Percentiles rank a stretch among this genome's conserved stretches.
Evolutionary conservation across 2,888 invertebrate species (phyloP).

Genomic region (Lissonota sp.): DNA sequence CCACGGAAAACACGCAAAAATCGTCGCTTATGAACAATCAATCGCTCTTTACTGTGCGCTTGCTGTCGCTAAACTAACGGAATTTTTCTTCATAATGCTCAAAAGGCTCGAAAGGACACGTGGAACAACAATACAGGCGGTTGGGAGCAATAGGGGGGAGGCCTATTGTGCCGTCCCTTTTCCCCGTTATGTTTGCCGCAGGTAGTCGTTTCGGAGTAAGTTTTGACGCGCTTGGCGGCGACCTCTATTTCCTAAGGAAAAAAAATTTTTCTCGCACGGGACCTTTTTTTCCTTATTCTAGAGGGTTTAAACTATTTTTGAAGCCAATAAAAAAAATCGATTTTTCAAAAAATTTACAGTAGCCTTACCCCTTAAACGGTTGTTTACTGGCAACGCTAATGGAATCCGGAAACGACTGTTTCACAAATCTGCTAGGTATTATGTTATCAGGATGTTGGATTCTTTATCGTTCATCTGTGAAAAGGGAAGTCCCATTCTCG

Average conservation of each 20-base stretch:
- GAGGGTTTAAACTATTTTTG: neutral
- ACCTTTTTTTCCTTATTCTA: conserved; percentile 23
- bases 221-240: conserved; percentile 36
- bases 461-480: no score
- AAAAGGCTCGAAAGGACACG: conserved; percentile 37
- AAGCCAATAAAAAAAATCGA: no score
- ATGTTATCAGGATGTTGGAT: no score
- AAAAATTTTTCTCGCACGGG: conserved; percentile 18
- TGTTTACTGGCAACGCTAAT: no score
- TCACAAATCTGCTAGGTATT: no score
- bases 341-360: neutral
- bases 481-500: no score
- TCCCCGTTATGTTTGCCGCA: conserved; percentile 24
- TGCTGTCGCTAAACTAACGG: conserved; percentile 29
- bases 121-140: conserved; percentile 34
- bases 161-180: conserved; percentile 30
- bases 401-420: no score
- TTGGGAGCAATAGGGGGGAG: conserved; percentile 24
- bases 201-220: conserved; percentile 32
- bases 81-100: conserved; percentile 35
- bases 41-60: conserved; percentile 35
- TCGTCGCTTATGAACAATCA: conserved; percentile 42
- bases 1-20: conserved; percentile 40
- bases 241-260: neutral
- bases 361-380: no score